A percentile compares a stretch with the other conserved stretches of the same genome.
Conservation (phyloP, 2,113 vertebrate genomes). For the Epinephelus moara region DNA sequence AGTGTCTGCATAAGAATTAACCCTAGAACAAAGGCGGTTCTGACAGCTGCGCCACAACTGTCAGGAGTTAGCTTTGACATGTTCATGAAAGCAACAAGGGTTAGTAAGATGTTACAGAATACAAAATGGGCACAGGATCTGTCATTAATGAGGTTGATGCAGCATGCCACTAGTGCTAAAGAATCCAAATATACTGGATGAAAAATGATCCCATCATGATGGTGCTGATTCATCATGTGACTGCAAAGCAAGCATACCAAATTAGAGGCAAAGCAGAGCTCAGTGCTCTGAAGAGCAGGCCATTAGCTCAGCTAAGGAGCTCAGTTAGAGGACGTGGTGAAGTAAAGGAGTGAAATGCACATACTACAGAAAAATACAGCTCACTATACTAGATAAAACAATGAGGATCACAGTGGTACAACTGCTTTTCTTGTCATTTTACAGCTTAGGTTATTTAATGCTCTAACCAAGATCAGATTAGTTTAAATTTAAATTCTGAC, state of each 20-base stretch:
- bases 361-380: slow-evolving; percentile 18
- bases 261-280: slow-evolving; percentile 55
- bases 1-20: neutral
- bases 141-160: slow-evolving; percentile 55
- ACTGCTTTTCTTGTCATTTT: neutral
- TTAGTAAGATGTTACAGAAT: slow-evolving; percentile 19
- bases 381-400: slow-evolving; percentile 27
- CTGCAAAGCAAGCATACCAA: slow-evolving; percentile 73
- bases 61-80: neutral
- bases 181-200: slow-evolving; percentile 71
- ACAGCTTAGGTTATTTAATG: neutral
- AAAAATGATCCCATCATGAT: slow-evolving; percentile 76
- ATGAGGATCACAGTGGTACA: neutral
- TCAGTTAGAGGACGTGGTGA: slow-evolving; percentile 10
- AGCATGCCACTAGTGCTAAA: slow-evolving; percentile 52
- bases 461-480: neutral
- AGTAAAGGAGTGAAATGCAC: neutral
- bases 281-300: slow-evolving; percentile 32
- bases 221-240: slow-evolving; percentile 70
- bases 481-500: neutral
- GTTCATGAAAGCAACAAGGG: slow-evolving; percentile 7
- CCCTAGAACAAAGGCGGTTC: neutral
- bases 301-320: slow-evolving; percentile 27
- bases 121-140: slow-evolving; percentile 33
- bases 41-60: slow-evolving; percentile 17